phyloP scores from a whole-genome alignment of 2,113 vertebrate genomes.

The Fregetta grallaria region DNA sequence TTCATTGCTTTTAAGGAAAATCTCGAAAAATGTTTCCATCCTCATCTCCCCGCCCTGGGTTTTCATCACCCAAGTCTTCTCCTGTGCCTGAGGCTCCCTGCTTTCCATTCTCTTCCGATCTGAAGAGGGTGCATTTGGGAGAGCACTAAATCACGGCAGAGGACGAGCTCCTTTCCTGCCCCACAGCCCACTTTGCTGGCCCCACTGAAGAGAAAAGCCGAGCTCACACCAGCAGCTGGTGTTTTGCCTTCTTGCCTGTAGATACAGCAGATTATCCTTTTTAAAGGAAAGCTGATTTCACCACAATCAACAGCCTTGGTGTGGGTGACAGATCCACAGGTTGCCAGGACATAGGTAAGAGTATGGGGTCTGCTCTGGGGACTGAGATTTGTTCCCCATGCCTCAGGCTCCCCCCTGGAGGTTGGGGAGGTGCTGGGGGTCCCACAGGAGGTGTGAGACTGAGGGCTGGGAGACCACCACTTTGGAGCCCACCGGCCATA shows the following conservation, averaged over 20 bases:
- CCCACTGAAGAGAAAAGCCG: rapidly evolving
- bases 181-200: not conserved
- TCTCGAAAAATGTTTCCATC: not conserved
- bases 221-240: not conserved
- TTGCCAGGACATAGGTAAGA: not conserved
- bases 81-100: not conserved
- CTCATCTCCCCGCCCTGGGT: rapidly evolving
- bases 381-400: not conserved
- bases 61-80: not conserved
- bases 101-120: not conserved
- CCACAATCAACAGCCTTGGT: not conserved
- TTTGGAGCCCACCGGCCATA: not conserved
- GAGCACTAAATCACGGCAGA: not conserved
- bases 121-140: not conserved
- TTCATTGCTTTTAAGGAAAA: not conserved
- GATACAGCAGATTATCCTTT: not conserved
- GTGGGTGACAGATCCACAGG: not conserved
- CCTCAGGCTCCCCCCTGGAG: not conserved
- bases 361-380: not conserved
- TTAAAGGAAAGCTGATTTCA: not conserved
- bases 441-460: not conserved
- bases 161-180: not conserved
- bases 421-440: not conserved
- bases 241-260: not conserved
- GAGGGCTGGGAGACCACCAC: not conserved